phyloP scores from a whole-genome alignment of 1,140 invertebrate species.

The Elymnias hypermnestra region DNA sequence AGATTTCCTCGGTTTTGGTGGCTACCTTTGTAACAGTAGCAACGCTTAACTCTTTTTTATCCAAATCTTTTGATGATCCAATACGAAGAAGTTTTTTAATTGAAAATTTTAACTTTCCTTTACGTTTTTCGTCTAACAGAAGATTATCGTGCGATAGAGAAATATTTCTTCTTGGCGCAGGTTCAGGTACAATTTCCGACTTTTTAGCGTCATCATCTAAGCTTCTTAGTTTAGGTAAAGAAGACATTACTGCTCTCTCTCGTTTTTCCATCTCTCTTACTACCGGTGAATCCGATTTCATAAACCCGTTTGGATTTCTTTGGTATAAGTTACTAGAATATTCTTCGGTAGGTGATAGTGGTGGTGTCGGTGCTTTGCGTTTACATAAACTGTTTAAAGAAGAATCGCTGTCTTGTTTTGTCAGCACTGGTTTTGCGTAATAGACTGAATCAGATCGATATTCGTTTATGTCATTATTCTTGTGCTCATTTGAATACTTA shows the following conservation, averaged over 20 bases:
- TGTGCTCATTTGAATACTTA: constrained; percentile 43
- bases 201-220: constrained; percentile 51
- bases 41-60: constrained; percentile 73
- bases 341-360: constrained; percentile 76
- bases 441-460: constrained; percentile 54
- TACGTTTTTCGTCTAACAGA: constrained; percentile 79
- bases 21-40: constrained; percentile 55
- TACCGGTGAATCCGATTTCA: constrained; percentile 81
- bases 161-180: constrained; percentile 80
- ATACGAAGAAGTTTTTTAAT: constrained; percentile 89
- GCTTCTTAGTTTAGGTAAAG: constrained; percentile 39
- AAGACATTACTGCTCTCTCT: constrained; percentile 77
- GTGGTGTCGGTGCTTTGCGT: constrained; percentile 81
- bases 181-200: constrained; percentile 73
- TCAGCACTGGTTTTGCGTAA: constrained; percentile 65
- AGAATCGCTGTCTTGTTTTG: constrained; percentile 75
- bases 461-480: constrained; percentile 53
- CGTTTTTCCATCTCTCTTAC: constrained; percentile 86
- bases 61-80: constrained; percentile 82
- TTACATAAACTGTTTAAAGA: constrained; percentile 72
- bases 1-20: constrained; percentile 72
- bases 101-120: constrained; percentile 85
- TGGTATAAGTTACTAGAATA: constrained; percentile 65
- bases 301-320: constrained; percentile 77
- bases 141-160: constrained; percentile 85